Conservation (phyloP, 2,113 vertebrate species). For the Anarrhichthys ocellatus region DNA sequence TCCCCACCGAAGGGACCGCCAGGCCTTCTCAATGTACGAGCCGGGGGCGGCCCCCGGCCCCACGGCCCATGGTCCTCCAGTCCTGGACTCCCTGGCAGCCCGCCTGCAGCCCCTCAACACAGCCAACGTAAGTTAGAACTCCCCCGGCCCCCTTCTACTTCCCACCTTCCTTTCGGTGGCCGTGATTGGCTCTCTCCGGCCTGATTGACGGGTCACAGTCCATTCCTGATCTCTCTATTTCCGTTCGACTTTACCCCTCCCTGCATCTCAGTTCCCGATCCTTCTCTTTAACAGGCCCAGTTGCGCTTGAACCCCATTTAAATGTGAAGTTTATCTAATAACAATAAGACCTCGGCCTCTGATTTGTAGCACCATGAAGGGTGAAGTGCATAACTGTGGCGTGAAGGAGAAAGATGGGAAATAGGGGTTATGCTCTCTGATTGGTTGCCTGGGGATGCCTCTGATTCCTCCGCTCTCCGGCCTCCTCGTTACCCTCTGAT, state of each 20-base stretch:
- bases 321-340: slow-evolving; percentile 3
- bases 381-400: slow-evolving; percentile 42
- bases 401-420: slow-evolving; percentile 59
- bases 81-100: slow-evolving; percentile 89
- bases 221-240: slow-evolving; percentile 42
- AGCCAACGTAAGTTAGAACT: slow-evolving; percentile 88
- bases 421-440: slow-evolving; percentile 37
- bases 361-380: neutral
- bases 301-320: slow-evolving; percentile 38
- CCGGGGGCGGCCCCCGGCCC: slow-evolving; percentile 88
- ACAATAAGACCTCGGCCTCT: neutral
- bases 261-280: slow-evolving; percentile 54
- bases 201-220: slow-evolving; percentile 35
- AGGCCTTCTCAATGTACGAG: slow-evolving; percentile 97
- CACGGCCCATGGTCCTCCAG: slow-evolving; percentile 88
- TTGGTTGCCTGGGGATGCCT: slow-evolving; percentile 37
- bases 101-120: slow-evolving; percentile 92
- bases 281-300: slow-evolving; percentile 62
- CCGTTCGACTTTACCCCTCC: slow-evolving; percentile 41
- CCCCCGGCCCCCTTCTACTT: slow-evolving; percentile 35
- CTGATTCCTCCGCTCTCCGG: slow-evolving; percentile 31
- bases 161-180: slow-evolving; percentile 41
- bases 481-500: slow-evolving; percentile 47
- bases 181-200: slow-evolving; percentile 57
- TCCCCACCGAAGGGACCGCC: slow-evolving; percentile 89